Base-by-base conservation (phyloP, 2,113 vertebrate genomes). In the Pristiophorus japonicus region DNA sequence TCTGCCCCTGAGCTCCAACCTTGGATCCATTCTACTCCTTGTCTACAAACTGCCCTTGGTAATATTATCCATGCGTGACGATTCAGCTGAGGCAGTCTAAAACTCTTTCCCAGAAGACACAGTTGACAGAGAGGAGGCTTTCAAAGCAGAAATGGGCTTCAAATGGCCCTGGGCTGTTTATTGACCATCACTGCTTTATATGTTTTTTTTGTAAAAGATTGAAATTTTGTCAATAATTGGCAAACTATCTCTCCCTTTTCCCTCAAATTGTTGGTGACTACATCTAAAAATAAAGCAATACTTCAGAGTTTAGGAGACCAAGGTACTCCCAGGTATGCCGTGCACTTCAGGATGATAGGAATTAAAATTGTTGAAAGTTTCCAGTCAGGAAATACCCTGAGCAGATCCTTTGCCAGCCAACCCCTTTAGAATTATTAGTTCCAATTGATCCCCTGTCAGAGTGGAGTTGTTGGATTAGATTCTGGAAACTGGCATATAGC, bases 361-460 rank as follows among this genome's bases (percentile, higher is more conserved):
- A 63, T 62, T 42, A 34, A 63, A 92, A 30, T 66, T 94, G 38
- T 47, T 94, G 65, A 66, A 94, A 70, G 63, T 24, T 24, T 94
- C 63, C 8, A 45, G 63, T 66, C 12, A 42, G 65, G 92, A 94
- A 94, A 30, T 70, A 67, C 24, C 10, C 38, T 4, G 63, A 47
- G 24, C 42, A 45, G 42, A 67, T 94, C 11, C 93, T 94, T 94
- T 47, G 12, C 93, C 51, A n/a, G 66, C 65, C 66, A 94, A 65
- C 45, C 34, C 12, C 42, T 94, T 67, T 45, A 30, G 70, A 94
- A 16, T 10, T 10, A 94, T 70, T 27, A 51, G 42, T 73, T 70
- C 65, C 65, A 70, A 94, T 51, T 51, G 93, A 94, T 94, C 66
- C 27, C 93, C 88, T 92, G 34, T 92, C 88, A 92, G 88, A 92